Base-by-base conservation (phyloP, 2,888 invertebrate species). In the Eretmocerus hayati region DNA sequence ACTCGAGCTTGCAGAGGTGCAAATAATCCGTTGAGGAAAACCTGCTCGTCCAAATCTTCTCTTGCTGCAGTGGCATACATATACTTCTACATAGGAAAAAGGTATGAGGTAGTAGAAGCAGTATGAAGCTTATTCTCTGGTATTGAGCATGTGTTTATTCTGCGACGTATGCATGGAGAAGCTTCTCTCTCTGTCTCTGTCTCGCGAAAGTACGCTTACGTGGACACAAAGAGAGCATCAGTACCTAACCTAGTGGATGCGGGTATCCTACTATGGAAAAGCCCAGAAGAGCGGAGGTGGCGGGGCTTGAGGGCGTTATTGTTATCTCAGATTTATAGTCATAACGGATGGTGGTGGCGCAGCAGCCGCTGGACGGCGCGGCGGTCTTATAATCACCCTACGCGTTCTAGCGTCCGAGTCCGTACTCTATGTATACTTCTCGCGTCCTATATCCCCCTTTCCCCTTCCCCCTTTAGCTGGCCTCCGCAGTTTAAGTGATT, bases 311-410 rank as follows among this genome's bases (percentile, higher is more conserved):
- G 65, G 66, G 66, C 69, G 68, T 69, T 70, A 70, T 70, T 70
- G 70, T 70, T 70, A 70, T 70, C 69, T 70, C 67, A 71, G 69
- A 71, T 71, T 71, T 71, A 70, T 70, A 70, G 69, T 70, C 70
- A 69, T 70, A 71, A 70, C 68, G 70, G 69, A 70, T 69, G 69
- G 70, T 62, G 66, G 67, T 65, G 40, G 37, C 16, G 38, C 66
- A 67, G 67, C 65, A 63, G 67, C 66, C 69, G 67, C 69, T 67
- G 4, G 4, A n/a, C 33, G n/a, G n/a, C 18, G n/a, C n/a, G 66
- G 68, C 68, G 68, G 69, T 71, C 70, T 70, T 70, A 70, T 70
- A 70, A 70, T 70, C 69, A 69, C 69, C 67, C 70, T 66, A 63
- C 63, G 54, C n/a, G n/a, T n/a, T n/a, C n/a, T n/a, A 54, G 56